Evolutionary conservation across 2,888 invertebrate genomes (phyloP).

Genomic region (Venusia cambrica): DNA sequence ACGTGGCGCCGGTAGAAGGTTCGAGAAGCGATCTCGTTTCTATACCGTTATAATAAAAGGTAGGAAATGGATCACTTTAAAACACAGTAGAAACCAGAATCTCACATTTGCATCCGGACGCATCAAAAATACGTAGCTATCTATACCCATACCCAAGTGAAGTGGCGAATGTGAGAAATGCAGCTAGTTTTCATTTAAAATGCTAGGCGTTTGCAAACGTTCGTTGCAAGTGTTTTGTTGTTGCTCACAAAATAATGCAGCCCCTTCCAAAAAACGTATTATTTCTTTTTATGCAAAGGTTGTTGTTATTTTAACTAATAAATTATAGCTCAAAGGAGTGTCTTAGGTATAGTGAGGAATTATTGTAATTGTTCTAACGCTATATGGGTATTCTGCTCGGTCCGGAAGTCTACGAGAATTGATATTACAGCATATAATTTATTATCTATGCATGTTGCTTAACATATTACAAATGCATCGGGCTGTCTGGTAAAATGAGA

Average conservation of each 20-base stretch:
- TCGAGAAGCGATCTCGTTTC: constrained; percentile 51
- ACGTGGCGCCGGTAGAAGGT: constrained; percentile 43
- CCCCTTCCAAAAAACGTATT: constrained; percentile 1
- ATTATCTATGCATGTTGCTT: constrained; percentile 25
- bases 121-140: constrained; percentile 42
- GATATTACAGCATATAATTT: constrained; percentile 18
- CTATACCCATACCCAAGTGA: constrained; percentile 31
- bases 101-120: constrained; percentile 51
- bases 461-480: constrained; percentile 62
- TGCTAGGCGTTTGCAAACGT: constrained; percentile 19
- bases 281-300: no score
- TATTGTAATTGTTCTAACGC: not conserved
- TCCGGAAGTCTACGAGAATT: constrained; percentile 19
- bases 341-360: not conserved
- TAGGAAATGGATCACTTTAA: constrained; percentile 57
- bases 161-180: constrained; percentile 22
- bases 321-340: no score
- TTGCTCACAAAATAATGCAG: constrained; percentile 10
- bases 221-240: constrained; percentile 7
- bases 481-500: constrained; percentile 51
- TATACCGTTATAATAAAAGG: constrained; percentile 41
- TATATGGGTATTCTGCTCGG: constrained; percentile 3
- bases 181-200: constrained; percentile 23
- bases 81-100: constrained; percentile 50
- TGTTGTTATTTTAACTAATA: no score